These are phyloP conservation scores for Trachops cirrhosus DNA, from an alignment of 2,797 vertebrate species.

Conservation along the genomic window DNA sequence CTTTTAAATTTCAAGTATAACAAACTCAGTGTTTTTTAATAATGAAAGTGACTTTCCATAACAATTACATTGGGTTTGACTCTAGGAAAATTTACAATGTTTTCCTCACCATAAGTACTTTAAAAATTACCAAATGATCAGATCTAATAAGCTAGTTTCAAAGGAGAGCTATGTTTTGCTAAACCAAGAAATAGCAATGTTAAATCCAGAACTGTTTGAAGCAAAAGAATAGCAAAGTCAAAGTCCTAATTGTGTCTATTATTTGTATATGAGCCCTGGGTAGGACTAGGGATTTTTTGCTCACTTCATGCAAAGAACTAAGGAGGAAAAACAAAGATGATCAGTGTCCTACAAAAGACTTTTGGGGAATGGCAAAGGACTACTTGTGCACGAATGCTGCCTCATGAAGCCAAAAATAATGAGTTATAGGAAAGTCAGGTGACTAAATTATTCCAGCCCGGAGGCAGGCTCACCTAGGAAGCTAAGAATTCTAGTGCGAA, in stretches of 20 bases:
- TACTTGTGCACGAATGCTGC: slow-evolving; percentile 40
- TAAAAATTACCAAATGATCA: neutral
- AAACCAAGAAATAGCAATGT: neutral
- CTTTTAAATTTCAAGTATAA: neutral
- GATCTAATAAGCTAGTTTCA: neutral
- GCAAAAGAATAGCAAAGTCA: neutral
- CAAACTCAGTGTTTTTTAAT: neutral
- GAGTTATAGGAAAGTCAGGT: slow-evolving; percentile 60
- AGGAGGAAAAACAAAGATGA: neutral
- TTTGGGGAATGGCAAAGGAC: slow-evolving; percentile 36
- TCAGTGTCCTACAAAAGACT: slow-evolving; percentile 58
- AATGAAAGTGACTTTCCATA: neutral
- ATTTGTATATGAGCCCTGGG: neutral
- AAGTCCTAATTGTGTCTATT: neutral
- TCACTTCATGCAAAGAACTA: neutral
- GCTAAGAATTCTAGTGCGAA: slow-evolving; percentile 8
- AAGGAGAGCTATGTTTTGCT: neutral
- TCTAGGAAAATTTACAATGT: neutral
- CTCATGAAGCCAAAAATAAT: slow-evolving; percentile 66
- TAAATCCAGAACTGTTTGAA: neutral
- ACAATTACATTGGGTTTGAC: neutral
- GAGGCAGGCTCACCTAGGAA: slow-evolving; percentile 45
- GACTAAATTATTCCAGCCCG: slow-evolving; percentile 68
- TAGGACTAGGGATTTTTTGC: neutral
- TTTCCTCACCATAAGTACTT: neutral